These are phyloP conservation scores for Umimayanthus chanpuru DNA, from an alignment of 92 coral and sea anemone species.

Conservation along the genomic window DNA sequence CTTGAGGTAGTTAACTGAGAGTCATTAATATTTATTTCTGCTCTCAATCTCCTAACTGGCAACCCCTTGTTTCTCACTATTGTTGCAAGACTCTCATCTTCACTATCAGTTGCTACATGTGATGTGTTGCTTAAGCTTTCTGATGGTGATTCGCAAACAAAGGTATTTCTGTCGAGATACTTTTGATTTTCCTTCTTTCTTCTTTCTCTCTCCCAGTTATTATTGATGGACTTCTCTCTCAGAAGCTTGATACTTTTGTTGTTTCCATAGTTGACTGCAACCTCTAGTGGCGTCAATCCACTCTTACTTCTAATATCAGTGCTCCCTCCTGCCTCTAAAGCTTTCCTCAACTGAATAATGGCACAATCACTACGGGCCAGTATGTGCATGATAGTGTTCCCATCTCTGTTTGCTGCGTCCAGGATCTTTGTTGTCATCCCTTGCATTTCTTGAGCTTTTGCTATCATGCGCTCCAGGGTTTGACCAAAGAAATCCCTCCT, in stretches of 20 bases:
- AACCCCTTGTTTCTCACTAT: background rate
- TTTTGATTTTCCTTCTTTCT: constrained; percentile 21
- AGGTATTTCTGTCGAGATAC: constrained; percentile 25
- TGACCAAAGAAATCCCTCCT: constrained; percentile 54
- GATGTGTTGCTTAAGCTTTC: constrained; percentile 7
- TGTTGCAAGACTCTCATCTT: constrained; percentile 4
- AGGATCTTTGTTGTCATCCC: constrained; percentile 47
- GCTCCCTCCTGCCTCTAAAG: constrained; percentile 70
- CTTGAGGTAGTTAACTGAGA: background rate
- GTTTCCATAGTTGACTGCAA: constrained; percentile 64
- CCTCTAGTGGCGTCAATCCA: constrained; percentile 60
- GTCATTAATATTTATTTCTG: background rate
- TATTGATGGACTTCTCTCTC: background rate
- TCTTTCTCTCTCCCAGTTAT: background rate
- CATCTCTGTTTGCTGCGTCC: constrained; percentile 61
- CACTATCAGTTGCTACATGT: background rate
- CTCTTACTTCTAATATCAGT: constrained; percentile 52
- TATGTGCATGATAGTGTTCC: constrained; percentile 72
- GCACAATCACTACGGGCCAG: constrained; percentile 68
- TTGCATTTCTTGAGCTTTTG: constrained; percentile 53
- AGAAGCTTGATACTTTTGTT: constrained; percentile 53
- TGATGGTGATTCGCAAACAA: constrained; percentile 7
- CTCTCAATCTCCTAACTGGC: background rate
- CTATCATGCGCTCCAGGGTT: constrained; percentile 59
- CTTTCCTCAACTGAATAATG: constrained; percentile 50